Percentiles rank a stretch among this genome's conserved stretches.
Evolutionary conservation across 2,888 invertebrate genomes (phyloP).

Genomic region (Galerucella nymphaeae): DNA sequence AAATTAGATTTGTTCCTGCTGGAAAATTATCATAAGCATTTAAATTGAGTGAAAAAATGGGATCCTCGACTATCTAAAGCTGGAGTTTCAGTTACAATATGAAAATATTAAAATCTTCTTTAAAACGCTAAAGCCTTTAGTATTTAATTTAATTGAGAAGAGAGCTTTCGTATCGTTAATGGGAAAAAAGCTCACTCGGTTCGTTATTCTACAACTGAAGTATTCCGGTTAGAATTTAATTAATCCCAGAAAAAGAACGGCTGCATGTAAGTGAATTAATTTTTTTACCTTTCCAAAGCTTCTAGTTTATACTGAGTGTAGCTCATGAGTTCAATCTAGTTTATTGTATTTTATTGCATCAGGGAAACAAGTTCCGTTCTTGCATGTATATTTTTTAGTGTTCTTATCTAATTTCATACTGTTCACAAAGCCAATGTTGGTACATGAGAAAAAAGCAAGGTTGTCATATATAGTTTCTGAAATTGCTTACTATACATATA

Average conservation of each 20-base stretch:
- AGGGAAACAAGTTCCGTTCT: too few relatives aligned
- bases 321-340: neutral
- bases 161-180: slow-evolving; percentile 26
- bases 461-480: too few relatives aligned
- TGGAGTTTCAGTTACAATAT: neutral
- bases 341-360: too few relatives aligned
- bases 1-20: too few relatives aligned
- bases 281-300: neutral
- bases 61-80: too few relatives aligned
- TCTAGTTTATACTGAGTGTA: neutral
- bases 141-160: slow-evolving; percentile 26
- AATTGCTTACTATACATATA: too few relatives aligned
- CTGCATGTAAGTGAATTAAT: neutral
- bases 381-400: too few relatives aligned
- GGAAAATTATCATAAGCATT: too few relatives aligned
- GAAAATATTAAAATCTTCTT: neutral
- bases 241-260: neutral
- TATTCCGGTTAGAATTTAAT: neutral
- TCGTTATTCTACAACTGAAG: slow-evolving; percentile 43
- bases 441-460: too few relatives aligned
- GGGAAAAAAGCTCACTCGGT: slow-evolving; percentile 29
- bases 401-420: too few relatives aligned
- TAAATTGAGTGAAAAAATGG: too few relatives aligned
- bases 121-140: neutral
- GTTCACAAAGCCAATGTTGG: too few relatives aligned